Conservation (phyloP, 2,888 invertebrate genomes). For the Cantharis rufa region DNA sequence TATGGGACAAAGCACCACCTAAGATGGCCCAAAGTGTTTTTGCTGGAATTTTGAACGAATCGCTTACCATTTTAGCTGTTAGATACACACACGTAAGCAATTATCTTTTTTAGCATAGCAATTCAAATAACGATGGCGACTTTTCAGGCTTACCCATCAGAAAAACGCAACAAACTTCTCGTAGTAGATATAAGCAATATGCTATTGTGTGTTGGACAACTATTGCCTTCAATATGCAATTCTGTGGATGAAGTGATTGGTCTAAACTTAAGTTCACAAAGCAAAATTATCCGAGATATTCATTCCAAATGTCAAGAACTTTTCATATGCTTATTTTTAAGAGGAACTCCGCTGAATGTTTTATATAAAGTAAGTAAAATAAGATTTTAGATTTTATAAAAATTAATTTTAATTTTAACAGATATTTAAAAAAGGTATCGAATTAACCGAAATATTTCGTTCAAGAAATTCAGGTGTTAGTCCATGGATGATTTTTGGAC, state of each 20-base stretch:
- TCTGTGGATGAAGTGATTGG: constrained; percentile 68
- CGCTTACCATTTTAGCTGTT: constrained; percentile 77
- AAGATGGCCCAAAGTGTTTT: constrained; percentile 85
- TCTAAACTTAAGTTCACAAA: constrained; percentile 61
- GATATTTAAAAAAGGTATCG: constrained; percentile 63
- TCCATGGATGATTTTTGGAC: constrained; percentile 73
- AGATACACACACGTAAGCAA: constrained; percentile 75
- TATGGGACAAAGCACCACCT: constrained; percentile 88
- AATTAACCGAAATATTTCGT: constrained; percentile 61
- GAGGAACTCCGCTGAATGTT: constrained; percentile 75
- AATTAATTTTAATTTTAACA: constrained; percentile 34
- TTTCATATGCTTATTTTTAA: constrained; percentile 71
- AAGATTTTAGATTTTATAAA: too few relatives aligned
- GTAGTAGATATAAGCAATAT: constrained; percentile 77
- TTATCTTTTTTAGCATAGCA: neutral
- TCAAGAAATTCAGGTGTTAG: constrained; percentile 61
- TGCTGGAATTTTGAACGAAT: constrained; percentile 84
- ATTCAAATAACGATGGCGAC: neutral
- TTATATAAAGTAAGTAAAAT: constrained; percentile 68
- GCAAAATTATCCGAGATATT: constrained; percentile 76
- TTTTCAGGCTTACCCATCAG: constrained; percentile 67
- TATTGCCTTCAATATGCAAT: constrained; percentile 71
- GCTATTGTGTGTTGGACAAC: constrained; percentile 73
- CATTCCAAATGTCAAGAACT: constrained; percentile 83
- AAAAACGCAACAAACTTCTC: constrained; percentile 62